Evolutionary conservation across 2,888 invertebrate species (phyloP).

Genomic region (Brachyptera putata): DNA sequence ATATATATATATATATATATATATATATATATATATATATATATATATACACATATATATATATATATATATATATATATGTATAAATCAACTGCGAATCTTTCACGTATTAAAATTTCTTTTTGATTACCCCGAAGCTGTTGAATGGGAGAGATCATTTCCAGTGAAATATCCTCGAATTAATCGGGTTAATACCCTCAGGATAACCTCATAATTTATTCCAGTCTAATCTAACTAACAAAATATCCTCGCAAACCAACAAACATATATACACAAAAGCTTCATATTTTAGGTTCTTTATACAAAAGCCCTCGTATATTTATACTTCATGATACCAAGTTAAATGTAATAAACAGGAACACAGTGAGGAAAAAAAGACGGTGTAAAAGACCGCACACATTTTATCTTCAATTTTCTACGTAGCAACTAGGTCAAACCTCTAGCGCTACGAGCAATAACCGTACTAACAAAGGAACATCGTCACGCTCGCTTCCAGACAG

Average conservation of each 20-base stretch:
- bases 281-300: no score
- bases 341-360: not conserved
- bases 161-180: no score
- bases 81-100: no score
- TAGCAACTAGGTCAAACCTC: not conserved
- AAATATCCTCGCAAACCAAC: not conserved
- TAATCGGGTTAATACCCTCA: not conserved
- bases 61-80: no score
- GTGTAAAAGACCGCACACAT: not conserved
- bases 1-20: no score
- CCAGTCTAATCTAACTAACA: conserved; percentile 6
- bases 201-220: conserved; percentile 4
- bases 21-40: no score
- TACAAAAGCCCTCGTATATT: not conserved
- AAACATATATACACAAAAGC: not conserved
- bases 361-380: not conserved
- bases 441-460: conserved; percentile 4
- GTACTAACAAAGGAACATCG: conserved; percentile 12
- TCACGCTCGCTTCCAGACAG: not conserved
- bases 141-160: no score
- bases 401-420: conserved; percentile 5
- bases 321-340: not conserved
- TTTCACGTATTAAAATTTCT: no score
- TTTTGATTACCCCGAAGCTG: no score
- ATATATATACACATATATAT: no score